Evolutionary conservation across 2,888 invertebrate species (phyloP).

Genomic region (Tenthredo distinguenda): DNA sequence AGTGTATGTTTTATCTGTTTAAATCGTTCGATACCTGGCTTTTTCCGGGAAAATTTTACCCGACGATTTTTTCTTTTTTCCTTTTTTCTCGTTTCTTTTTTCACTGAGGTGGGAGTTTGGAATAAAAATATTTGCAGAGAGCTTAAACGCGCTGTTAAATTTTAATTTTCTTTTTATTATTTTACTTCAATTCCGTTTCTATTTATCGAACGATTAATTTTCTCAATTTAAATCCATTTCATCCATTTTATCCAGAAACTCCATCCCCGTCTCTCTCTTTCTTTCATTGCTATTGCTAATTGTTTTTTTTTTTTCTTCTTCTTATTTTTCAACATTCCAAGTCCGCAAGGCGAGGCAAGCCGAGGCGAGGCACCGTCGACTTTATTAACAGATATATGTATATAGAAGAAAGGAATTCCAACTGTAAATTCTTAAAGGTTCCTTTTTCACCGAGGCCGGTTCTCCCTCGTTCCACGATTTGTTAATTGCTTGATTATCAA

Average conservation of each 20-base stretch:
- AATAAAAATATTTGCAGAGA: not conserved
- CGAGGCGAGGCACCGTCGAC: not conserved
- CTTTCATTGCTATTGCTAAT: not conserved
- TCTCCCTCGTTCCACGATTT: conserved; percentile 37
- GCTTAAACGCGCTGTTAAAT: not conserved
- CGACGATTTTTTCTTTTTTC: not conserved
- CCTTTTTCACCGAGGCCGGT: conserved; percentile 53
- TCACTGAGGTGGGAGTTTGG: not conserved
- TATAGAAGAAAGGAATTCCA: conserved; percentile 62
- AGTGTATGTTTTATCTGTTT: conserved; percentile 14
- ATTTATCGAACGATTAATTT: conserved; percentile 1
- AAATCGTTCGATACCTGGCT: conserved; percentile 32
- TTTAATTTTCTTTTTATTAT: not conserved
- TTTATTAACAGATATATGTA: conserved; percentile 60
- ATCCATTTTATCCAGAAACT: not conserved
- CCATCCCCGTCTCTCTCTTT: not conserved
- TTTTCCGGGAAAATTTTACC: conserved; percentile 9
- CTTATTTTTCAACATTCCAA: conserved; percentile 22
- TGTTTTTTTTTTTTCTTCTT: not conserved
- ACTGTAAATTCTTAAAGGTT: conserved; percentile 58
- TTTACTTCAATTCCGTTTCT: not conserved
- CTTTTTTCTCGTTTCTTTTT: too few species aligned
- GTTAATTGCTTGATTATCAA: conserved; percentile 65
- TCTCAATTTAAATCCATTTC: not conserved
- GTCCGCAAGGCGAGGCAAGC: conserved; percentile 1